Evolutionary conservation across 2,888 invertebrate species (phyloP).

Genomic region (Eledone cirrhosa): DNA sequence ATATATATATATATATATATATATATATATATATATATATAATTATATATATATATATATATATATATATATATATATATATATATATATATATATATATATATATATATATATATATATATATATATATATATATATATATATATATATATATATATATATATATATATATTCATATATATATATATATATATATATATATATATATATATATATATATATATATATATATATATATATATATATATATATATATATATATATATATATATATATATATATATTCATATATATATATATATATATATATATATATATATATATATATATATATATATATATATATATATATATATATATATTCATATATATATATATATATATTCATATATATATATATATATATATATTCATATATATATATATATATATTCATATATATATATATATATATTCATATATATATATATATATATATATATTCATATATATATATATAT

Average conservation of each 20-base stretch:
- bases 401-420: not conserved
- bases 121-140: not conserved
- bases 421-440: not conserved
- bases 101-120: not conserved
- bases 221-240: not conserved
- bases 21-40: not conserved
- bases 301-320: not conserved
- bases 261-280: not conserved
- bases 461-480: not conserved
- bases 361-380: not conserved
- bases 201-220: not conserved
- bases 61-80: not conserved
- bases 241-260: not conserved
- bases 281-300: not conserved
- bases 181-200: not conserved
- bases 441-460: not conserved
- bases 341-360: not conserved
- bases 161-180: not conserved
- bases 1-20: not conserved
- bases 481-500: too few species aligned
- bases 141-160: too few species aligned
- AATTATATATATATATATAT: not conserved
- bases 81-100: slow-evolving; percentile 1
- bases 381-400: not conserved
- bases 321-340: not conserved